phyloP scores from a whole-genome alignment of 2,113 vertebrate species.

The Xenopus laevis region DNA sequence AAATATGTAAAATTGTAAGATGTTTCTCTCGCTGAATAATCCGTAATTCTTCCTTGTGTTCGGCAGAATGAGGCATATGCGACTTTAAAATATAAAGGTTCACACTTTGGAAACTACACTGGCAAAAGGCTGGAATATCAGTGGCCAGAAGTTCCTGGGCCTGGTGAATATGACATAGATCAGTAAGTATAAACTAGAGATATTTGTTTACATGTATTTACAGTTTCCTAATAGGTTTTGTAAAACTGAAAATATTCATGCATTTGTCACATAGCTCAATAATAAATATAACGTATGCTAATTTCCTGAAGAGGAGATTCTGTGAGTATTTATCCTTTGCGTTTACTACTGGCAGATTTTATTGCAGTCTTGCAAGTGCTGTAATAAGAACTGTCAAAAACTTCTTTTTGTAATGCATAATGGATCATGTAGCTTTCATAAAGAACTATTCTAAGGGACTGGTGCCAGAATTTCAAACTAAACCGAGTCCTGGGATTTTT shows the following conservation, averaged over 20 bases:
- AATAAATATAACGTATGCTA: slow-evolving; percentile 13
- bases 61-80: slow-evolving; percentile 54
- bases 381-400: slow-evolving; percentile 37
- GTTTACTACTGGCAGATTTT: slow-evolving; percentile 26
- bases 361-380: slow-evolving; percentile 27
- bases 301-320: slow-evolving; percentile 13
- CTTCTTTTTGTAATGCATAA: slow-evolving; percentile 41
- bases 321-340: slow-evolving; percentile 31
- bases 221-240: background rate
- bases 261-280: slow-evolving; percentile 1
- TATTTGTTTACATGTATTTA: background rate
- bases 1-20: no score
- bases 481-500: slow-evolving; percentile 14
- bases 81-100: slow-evolving; percentile 67
- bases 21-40: no score
- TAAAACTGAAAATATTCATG: slow-evolving; percentile 1
- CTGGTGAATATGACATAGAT: slow-evolving; percentile 61
- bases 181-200: slow-evolving; percentile 48
- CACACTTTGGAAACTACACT: slow-evolving; percentile 65
- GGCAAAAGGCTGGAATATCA: slow-evolving; percentile 55
- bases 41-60: background rate
- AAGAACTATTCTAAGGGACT: slow-evolving; percentile 21
- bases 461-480: slow-evolving; percentile 30
- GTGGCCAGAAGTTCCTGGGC: slow-evolving; percentile 55
- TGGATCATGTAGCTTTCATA: slow-evolving; percentile 43